A percentile compares a stretch with the other conserved stretches of the same genome.
These are phyloP conservation scores for Rhorus exstirpatorius DNA, from an alignment of 2,888 invertebrate genomes.

Conservation along the genomic window DNA sequence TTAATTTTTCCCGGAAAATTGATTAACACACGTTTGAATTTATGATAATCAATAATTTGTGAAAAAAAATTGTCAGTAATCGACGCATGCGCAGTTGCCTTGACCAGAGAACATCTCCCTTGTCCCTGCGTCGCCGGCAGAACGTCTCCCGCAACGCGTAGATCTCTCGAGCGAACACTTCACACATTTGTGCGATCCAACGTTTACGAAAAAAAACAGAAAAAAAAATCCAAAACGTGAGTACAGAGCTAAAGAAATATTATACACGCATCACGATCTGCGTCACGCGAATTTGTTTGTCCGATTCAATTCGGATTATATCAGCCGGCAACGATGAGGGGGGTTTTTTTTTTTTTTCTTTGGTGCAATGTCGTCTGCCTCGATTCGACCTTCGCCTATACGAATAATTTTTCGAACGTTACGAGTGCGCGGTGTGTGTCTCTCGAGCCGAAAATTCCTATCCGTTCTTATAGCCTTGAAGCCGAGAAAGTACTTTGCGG, in stretches of 20 bases:
- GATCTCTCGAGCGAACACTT: conserved; percentile 73
- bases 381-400: conserved; percentile 63
- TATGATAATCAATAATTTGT: neutral
- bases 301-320: neutral
- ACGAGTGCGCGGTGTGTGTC: neutral
- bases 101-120: conserved; percentile 30
- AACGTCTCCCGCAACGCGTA: conserved; percentile 74
- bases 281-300: too few species aligned
- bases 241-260: conserved; percentile 68
- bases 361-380: conserved; percentile 78
- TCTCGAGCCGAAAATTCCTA: conserved; percentile 3
- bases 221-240: conserved; percentile 75
- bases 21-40: neutral
- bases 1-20: neutral
- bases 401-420: conserved; percentile 36
- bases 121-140: conserved; percentile 64
- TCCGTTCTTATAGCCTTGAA: conserved; percentile 29
- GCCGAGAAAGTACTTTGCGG: conserved; percentile 7
- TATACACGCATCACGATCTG: too few species aligned
- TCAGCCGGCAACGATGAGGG: conserved; percentile 78
- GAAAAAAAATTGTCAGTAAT: conserved; percentile 34
- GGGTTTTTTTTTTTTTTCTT: conserved; percentile 44
- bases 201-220: conserved; percentile 67
- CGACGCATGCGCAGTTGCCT: conserved; percentile 73
- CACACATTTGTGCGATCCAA: conserved; percentile 75